Conservation (phyloP, 2,888 invertebrate genomes). For the Rapana venosa region DNA sequence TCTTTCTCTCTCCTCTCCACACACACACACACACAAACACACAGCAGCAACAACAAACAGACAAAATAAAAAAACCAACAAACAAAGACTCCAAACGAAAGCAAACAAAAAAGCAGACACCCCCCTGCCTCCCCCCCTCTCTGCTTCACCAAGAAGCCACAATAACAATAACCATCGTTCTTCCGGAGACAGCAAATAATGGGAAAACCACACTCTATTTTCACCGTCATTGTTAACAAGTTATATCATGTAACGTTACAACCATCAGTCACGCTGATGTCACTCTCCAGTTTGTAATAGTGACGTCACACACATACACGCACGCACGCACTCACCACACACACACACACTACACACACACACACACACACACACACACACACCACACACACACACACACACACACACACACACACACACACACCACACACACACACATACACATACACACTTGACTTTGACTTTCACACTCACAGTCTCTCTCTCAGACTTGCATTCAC, state of each 20-base stretch:
- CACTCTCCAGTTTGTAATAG: too few species aligned
- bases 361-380: too few species aligned
- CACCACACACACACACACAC: too few species aligned
- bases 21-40: neutral
- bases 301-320: neutral
- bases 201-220: neutral
- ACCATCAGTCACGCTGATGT: too few species aligned
- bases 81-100: neutral
- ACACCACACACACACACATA: neutral
- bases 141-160: neutral
- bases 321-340: neutral
- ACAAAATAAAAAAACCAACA: neutral
- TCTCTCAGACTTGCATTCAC: neutral
- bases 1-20: neutral
- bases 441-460: neutral
- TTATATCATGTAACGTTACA: too few species aligned
- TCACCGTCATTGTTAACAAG: neutral
- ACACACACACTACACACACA: too few species aligned
- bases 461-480: neutral
- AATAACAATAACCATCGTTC: neutral
- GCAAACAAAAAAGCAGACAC: neutral
- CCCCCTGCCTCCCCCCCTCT: neutral
- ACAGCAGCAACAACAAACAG: neutral
- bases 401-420: too few species aligned
- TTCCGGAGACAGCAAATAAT: neutral